phyloP scores from a whole-genome alignment of 37 sponge, comb jelly and placozoan genomes.

The Corticium candelabrum region DNA sequence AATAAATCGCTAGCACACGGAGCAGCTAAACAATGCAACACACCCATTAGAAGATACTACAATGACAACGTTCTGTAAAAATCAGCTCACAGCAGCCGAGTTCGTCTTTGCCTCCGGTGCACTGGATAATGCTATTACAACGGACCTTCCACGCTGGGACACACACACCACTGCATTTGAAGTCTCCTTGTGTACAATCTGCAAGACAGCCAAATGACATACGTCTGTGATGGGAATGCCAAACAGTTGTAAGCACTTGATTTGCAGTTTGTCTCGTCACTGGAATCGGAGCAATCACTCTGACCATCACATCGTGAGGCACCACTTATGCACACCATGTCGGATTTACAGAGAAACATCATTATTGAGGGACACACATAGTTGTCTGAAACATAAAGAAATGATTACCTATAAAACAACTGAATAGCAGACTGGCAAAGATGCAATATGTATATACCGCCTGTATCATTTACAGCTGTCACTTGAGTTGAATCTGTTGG shows the following conservation, averaged over 20 bases:
- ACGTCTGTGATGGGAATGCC: neutral
- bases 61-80: neutral
- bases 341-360: neutral
- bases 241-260: neutral
- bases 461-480: too few species aligned
- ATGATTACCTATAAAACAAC: too few species aligned
- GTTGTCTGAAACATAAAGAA: too few species aligned
- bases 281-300: neutral
- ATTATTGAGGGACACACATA: too few species aligned
- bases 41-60: neutral
- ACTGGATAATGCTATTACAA: neutral
- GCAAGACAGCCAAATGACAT: neutral
- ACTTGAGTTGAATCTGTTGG: too few species aligned
- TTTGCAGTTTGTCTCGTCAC: neutral
- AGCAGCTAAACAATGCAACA: neutral
- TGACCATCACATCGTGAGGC: neutral
- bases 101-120: neutral
- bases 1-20: too few species aligned
- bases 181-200: neutral
- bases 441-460: too few species aligned
- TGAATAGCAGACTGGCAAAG: too few species aligned
- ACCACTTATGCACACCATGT: neutral
- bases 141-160: neutral
- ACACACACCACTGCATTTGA: neutral
- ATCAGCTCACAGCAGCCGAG: neutral